Evolutionary conservation across 1,140 invertebrate genomes (phyloP), one percentile per base, ranked within the genome.

Genomic region (Drosophila eugracilis): DNA sequence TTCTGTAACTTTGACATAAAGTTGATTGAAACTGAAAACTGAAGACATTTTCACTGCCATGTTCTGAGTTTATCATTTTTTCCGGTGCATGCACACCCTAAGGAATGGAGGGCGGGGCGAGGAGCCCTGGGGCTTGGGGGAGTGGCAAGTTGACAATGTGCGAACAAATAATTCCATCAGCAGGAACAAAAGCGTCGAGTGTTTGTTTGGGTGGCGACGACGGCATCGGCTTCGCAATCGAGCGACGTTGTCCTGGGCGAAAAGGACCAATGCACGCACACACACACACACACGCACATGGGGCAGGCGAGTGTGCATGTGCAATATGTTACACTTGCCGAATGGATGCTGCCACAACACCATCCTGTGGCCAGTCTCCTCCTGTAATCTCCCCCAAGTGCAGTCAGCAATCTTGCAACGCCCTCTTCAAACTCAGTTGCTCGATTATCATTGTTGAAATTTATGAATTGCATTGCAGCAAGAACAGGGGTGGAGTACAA

Each of bases 91-190:
- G 79, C 52, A 48, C 66, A 21, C 80, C 14, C 15, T 2, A 28
- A n/a, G n/a, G n/a, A n/a, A n/a, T 41, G 6, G 54, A 41, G 60
- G 62, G 14, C 53, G 10, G 53, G 47, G 42, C 44, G 12, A 24
- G 39, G 55, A n/a, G 19, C 5, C n/a, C 14, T 2, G 39, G 6
- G 3, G 12, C 22, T n/a, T 67, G 76, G 69, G 70, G 48, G 84
- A 75, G 78, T 76, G 75, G 74, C 78, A 88, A 88, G 86, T 78
- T 88, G 86, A 90, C 86, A 90, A 90, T 90, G 86, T 90, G 86
- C 86, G 86, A 90, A 90, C 86, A 90, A 90, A 90, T 90, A 90
- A 90, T 90, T 90, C 86, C 86, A 90, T 90, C 86, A 90, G 71
- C 86, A 79, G 84, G 80, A 83, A 90, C 86, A 90, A 90, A 89